Conservation (phyloP, 2,797 vertebrate species). For the Hippocampus kuda region DNA sequence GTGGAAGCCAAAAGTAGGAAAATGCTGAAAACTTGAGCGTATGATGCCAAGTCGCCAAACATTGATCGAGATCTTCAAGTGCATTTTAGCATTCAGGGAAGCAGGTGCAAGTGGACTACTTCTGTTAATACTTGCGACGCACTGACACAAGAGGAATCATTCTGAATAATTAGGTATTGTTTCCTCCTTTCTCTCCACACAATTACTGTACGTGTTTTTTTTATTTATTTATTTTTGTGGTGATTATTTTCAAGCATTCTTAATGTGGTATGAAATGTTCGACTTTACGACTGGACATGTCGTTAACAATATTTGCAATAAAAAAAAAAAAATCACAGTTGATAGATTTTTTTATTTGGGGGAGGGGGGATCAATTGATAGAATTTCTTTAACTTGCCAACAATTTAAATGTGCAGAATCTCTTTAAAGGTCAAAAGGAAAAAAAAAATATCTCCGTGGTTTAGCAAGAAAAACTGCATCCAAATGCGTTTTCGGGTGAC, state of each 20-base stretch:
- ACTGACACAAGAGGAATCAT: neutral
- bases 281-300: too few species aligned
- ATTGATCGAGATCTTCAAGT: conserved; percentile 41
- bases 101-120: conserved; percentile 13
- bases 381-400: too few species aligned
- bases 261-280: neutral
- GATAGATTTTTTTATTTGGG: neutral
- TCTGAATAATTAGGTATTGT: neutral
- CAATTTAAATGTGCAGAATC: too few species aligned
- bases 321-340: neutral
- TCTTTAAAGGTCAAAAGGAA: too few species aligned
- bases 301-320: neutral
- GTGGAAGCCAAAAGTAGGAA: conserved; percentile 38
- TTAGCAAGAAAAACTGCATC: too few species aligned
- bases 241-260: neutral
- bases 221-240: neutral
- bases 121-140: neutral
- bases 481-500: too few species aligned
- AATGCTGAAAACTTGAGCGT: conserved; percentile 19
- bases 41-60: conserved; percentile 52
- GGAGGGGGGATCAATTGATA: too few species aligned
- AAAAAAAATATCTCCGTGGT: too few species aligned
- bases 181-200: neutral
- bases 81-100: conserved; percentile 10
- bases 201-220: neutral